Evolutionary conservation across 2,797 vertebrate genomes (phyloP).

Genomic region (Helicolenus hilgendorfi): DNA sequence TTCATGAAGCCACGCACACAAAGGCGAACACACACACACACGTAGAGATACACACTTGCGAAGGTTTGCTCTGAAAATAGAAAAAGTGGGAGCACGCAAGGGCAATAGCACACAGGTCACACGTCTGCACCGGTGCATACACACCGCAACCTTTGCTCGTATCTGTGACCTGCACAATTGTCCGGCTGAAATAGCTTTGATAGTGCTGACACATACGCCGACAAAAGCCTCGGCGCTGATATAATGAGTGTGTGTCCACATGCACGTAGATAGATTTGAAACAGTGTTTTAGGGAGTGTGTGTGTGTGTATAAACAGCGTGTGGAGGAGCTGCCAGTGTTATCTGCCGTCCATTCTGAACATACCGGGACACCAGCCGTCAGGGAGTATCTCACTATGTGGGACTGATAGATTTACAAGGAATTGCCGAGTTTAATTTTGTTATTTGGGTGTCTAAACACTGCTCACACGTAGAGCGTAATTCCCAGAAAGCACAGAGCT

Average conservation of each 20-base stretch:
- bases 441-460: slow-evolving; percentile 8
- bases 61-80: slow-evolving; percentile 81
- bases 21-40: slow-evolving; percentile 3
- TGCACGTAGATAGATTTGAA: slow-evolving; percentile 10
- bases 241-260: slow-evolving; percentile 43
- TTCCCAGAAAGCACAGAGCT: slow-evolving; percentile 31
- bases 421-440: slow-evolving; percentile 41
- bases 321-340: slow-evolving; percentile 74
- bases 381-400: slow-evolving; percentile 63
- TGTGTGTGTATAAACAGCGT: slow-evolving; percentile 52
- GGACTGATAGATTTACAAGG: slow-evolving; percentile 44
- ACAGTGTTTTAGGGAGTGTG: slow-evolving; percentile 30
- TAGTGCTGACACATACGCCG: slow-evolving; percentile 73
- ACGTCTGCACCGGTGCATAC: not conserved
- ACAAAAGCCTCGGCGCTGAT: slow-evolving; percentile 74
- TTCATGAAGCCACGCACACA: slow-evolving; percentile 65
- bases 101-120: slow-evolving; percentile 48
- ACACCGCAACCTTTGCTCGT: slow-evolving; percentile 59
- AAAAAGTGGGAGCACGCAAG: slow-evolving; percentile 62
- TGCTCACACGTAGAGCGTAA: not conserved
- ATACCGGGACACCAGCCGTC: slow-evolving; percentile 74
- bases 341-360: slow-evolving; percentile 79
- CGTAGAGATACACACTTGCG: slow-evolving; percentile 45
- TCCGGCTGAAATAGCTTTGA: slow-evolving; percentile 80
- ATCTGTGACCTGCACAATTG: slow-evolving; percentile 72